phyloP scores from a whole-genome alignment of 2,113 vertebrate species.

The Aptenodytes forsteri region DNA sequence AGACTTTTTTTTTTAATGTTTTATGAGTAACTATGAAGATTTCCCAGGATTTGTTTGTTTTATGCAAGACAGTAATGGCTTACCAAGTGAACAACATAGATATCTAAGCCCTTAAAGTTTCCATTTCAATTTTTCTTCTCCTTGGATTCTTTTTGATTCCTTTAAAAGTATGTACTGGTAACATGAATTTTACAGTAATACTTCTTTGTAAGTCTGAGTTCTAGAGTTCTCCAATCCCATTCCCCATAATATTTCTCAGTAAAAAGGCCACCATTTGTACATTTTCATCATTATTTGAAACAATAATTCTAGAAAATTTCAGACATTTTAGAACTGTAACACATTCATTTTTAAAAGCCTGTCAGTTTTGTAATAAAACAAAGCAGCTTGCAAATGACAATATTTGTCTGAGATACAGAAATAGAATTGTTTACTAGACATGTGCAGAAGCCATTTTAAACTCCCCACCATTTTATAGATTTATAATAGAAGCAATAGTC shows the following conservation, averaged over 20 bases:
- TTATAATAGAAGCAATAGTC: background rate
- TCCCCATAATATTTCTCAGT: background rate
- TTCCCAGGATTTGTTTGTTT: background rate
- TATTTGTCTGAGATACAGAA: slow-evolving; percentile 4
- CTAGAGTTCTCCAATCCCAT: background rate
- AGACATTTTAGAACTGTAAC: background rate
- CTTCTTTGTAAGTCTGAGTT: background rate
- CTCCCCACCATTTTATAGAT: background rate
- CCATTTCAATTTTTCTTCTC: background rate
- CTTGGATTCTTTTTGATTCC: background rate
- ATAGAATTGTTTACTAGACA: background rate
- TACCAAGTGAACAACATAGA: background rate
- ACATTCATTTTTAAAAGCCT: background rate
- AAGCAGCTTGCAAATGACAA: background rate
- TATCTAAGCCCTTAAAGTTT: background rate
- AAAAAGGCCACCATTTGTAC: background rate
- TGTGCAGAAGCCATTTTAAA: background rate
- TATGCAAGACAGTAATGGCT: background rate
- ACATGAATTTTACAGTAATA: background rate
- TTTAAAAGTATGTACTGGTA: background rate
- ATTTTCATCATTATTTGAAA: background rate
- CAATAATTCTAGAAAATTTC: background rate
- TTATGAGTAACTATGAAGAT: background rate
- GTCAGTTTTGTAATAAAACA: background rate
- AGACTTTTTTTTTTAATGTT: background rate